Conservation (phyloP, 2,113 vertebrate genomes). For the Perca flavescens region DNA sequence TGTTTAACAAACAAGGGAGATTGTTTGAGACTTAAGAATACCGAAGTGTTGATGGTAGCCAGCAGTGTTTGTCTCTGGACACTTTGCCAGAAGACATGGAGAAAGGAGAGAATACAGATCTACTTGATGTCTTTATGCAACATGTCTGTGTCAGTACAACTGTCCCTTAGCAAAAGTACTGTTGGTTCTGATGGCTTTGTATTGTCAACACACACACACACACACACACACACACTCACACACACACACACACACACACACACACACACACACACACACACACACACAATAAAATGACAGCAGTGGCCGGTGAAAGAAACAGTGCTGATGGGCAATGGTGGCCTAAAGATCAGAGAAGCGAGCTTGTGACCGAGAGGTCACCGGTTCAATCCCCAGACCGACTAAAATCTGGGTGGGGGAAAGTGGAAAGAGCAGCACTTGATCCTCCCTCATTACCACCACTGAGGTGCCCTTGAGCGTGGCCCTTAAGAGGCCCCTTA, state of each 20-base stretch:
- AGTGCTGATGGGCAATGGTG: background rate
- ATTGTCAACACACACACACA: background rate
- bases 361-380: too few relatives aligned
- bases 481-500: too few relatives aligned
- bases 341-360: too few relatives aligned
- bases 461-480: too few relatives aligned
- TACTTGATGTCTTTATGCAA: background rate
- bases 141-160: background rate
- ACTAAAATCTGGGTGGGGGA: too few relatives aligned
- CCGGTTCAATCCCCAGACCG: too few relatives aligned
- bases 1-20: background rate
- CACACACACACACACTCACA: too few relatives aligned
- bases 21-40: background rate
- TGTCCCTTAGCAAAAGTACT: background rate
- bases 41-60: slow-evolving; percentile 9
- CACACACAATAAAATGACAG: background rate
- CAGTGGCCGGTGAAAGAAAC: background rate
- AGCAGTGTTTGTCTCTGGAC: slow-evolving; percentile 22
- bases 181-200: background rate
- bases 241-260: too few relatives aligned
- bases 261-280: too few relatives aligned
- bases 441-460: too few relatives aligned
- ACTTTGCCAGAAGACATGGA: slow-evolving; percentile 3
- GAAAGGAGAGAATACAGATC: background rate
- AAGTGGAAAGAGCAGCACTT: too few relatives aligned